Conservation (phyloP, 2,888 invertebrate species). For the Crioceris asparagi region DNA sequence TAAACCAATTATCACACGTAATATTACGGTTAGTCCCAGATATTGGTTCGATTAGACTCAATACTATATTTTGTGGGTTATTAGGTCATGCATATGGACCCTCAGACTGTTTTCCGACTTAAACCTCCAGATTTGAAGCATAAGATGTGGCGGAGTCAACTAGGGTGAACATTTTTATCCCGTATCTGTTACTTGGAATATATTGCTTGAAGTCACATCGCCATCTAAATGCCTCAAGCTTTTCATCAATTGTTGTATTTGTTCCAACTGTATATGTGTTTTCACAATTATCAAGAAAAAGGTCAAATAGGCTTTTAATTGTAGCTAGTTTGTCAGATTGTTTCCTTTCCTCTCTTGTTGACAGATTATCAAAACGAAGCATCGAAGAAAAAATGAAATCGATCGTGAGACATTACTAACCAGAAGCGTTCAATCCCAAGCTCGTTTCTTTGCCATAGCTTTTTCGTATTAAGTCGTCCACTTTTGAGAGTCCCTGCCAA, state of each 20-base stretch:
- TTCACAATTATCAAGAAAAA: conserved; percentile 4
- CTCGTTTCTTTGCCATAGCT: conserved; percentile 11
- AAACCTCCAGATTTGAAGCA: conserved; percentile 5
- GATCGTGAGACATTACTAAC: conserved; percentile 8
- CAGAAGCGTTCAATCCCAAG: conserved; percentile 9
- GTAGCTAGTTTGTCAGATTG: conserved; percentile 5
- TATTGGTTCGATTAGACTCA: conserved; percentile 1
- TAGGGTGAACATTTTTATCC: conserved; percentile 43
- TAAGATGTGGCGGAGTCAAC: conserved; percentile 3
- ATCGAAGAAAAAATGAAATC: conserved; percentile 7
- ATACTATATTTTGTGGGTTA: too few species aligned
- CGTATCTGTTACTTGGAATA: conserved; percentile 1
- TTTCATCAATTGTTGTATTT: too few species aligned
- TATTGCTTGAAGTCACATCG: conserved; percentile 5
- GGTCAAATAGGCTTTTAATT: conserved; percentile 1
- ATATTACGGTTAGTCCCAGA: conserved; percentile 4
- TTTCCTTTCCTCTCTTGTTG: conserved; percentile 6
- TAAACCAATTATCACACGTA: conserved; percentile 12
- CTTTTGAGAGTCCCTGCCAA: conserved; percentile 10
- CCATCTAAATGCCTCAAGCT: conserved; percentile 3
- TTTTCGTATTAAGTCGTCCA: conserved; percentile 7
- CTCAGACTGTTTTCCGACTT: conserved; percentile 3
- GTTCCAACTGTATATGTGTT: neutral
- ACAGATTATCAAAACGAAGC: conserved; percentile 7
- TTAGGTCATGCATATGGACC: conserved; percentile 1